Percentiles rank a stretch among this genome's conserved stretches.
These are phyloP conservation scores for Babyrousa celebensis DNA, from an alignment of 2,797 vertebrate genomes.

Conservation along the genomic window DNA sequence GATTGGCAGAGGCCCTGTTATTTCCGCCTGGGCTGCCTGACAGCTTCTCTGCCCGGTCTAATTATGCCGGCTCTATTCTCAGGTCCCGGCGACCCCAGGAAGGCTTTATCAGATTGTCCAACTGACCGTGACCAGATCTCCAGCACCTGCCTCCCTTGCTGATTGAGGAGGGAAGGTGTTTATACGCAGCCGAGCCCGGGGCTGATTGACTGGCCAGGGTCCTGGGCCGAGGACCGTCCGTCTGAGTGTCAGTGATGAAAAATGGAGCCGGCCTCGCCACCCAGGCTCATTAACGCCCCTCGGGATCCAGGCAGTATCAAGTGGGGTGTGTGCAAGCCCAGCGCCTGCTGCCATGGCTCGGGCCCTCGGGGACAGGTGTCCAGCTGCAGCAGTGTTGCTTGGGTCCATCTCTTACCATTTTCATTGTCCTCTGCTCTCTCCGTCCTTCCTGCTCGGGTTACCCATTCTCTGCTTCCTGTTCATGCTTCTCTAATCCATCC, in stretches of 20 bases:
- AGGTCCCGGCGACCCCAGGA: slow-evolving; percentile 12
- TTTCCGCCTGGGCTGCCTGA: slow-evolving; percentile 81
- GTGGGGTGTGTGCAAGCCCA: background rate
- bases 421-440: slow-evolving; percentile 9
- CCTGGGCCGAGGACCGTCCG: slow-evolving; percentile 25
- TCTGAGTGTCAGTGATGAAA: slow-evolving; percentile 84
- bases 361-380: background rate
- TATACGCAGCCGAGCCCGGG: slow-evolving; percentile 53
- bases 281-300: slow-evolving; percentile 81
- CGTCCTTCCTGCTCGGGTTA: background rate
- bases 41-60: slow-evolving; percentile 73
- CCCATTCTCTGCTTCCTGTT: background rate
- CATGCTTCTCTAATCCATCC: background rate
- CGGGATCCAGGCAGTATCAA: slow-evolving; percentile 48
- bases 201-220: slow-evolving; percentile 77
- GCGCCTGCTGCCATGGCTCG: slow-evolving; percentile 61
- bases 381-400: background rate
- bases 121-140: slow-evolving; percentile 67
- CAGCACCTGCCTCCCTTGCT: slow-evolving; percentile 84
- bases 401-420: background rate
- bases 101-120: slow-evolving; percentile 86
- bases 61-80: slow-evolving; percentile 70
- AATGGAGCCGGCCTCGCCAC: slow-evolving; percentile 75
- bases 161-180: slow-evolving; percentile 82
- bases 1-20: slow-evolving; percentile 83